Evolutionary conservation across 2,113 vertebrate species (phyloP), one percentile per base, ranked within the genome.

Genomic region (Pelusios castaneus): DNA sequence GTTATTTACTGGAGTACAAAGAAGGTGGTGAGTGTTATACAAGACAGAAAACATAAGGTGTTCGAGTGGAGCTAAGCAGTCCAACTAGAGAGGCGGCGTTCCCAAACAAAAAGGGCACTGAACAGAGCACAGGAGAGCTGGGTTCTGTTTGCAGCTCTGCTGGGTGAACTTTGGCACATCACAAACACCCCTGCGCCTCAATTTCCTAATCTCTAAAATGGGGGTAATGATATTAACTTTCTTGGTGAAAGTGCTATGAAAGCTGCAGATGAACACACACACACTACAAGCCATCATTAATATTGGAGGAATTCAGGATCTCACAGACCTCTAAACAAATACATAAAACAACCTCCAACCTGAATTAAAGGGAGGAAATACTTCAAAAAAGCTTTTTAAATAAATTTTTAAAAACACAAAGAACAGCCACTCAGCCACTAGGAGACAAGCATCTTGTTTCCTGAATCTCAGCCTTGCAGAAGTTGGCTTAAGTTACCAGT

Each of bases 71-170:
- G 38, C 84, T 95, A n/a, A 52, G 4, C 45, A 78, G 29, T 5
- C 63, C 47, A 63, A 47, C 63, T 22, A 27, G 10, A 75, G 25
- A 54, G n/a, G 7, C 1, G 91, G 41, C 0, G 0, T 60, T 0
- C 0, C 5, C 49, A 54, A 58, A 5, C 84, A n/a, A 47, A 19
- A 51, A 87, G 27, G 85, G n/a, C 73, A 89, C 6, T 38, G 31
- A 7, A 51, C 56, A 31, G 11, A 14, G 92, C 5, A 1, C 5
- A 58, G 45, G 11, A 16, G 16, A 22, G 31, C 17, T 49, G 52
- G n/a, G 67, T 75, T 92, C 52, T 84, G 45, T 41, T 67, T 27
- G 34, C 52, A 75, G 78, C 75, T 8, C 16, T 7, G 31, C 24
- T 88, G 93, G 90, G 81, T 95, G 87, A 86, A 52, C 78, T 77